Evolutionary conservation across 2,888 invertebrate genomes (phyloP), one percentile per base, ranked within the genome.

Genomic region (Brachylomia viminalis): DNA sequence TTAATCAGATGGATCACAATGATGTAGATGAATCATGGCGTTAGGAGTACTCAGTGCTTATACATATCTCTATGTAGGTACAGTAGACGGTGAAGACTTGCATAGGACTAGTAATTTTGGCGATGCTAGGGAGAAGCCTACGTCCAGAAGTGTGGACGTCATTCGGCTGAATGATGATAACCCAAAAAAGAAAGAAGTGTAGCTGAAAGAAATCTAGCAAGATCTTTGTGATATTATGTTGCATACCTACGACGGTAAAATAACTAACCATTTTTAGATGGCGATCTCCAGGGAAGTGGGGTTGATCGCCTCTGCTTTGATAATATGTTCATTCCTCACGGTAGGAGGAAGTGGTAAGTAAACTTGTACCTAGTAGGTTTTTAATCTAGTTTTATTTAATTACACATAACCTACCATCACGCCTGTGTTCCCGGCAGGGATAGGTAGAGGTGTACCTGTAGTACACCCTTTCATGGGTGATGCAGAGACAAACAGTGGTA

Each of bases 341-440:
- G 7, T 72, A 56, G 80, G 70, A 79, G 23, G 49, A 11, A 62
- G 74, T 59, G 76, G 88, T 87, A 75, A 86, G 84, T 80, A 75
- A 15, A 27, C 10, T 1, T 59, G 6, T 10, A 47, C 11, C n/a
- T n/a, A 62, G 3, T 42, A 5, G 10, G n/a, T 52, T 42, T 17
- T 30, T 42, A 1, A 27, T 17, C 11, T 5, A 58, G 11, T 27
- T 30, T 17, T 61, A n/a, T 17, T 42, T 47, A 23, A 20, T 23
- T 4, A 56, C 5, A 38, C 7, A 38, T 38, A 38, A 38, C 38
- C 5, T 38, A 38, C 5, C 5, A 38, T 38, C 38, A 38, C 5
- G 38, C 38, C 38, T 38, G 5, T 38, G 7, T 38, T 38, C 38
- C 5, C 5, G 0, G 38, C 38, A 38, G 38, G 38, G 38, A 0